Percentiles rank a stretch among this genome's conserved stretches.
Conservation (phyloP, 2,797 vertebrate species). For the Rhyacichthys aspro region DNA sequence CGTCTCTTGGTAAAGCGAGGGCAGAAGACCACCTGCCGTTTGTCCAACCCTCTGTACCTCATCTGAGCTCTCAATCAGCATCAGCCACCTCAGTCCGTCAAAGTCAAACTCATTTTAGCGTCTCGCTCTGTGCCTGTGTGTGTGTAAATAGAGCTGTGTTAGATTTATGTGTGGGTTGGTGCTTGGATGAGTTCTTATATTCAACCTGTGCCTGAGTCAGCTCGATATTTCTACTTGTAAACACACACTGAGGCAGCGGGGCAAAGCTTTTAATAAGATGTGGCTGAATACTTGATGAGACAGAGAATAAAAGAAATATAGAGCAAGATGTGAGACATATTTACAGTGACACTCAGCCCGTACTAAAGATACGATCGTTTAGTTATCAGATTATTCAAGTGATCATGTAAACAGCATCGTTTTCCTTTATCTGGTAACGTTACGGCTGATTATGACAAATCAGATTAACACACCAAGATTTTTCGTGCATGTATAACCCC, state of each 20-base stretch:
- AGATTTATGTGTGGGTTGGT: slow-evolving; percentile 51
- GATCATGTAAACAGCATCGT: too few relatives aligned
- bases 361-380: too few relatives aligned
- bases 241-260: slow-evolving; percentile 29
- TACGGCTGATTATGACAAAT: too few relatives aligned
- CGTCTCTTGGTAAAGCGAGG: slow-evolving; percentile 31
- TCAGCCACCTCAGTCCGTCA: slow-evolving; percentile 48
- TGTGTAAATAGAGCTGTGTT: slow-evolving; percentile 7
- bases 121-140: slow-evolving; percentile 15
- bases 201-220: slow-evolving; percentile 67
- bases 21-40: slow-evolving; percentile 45
- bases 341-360: too few relatives aligned
- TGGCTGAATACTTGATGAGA: slow-evolving; percentile 41
- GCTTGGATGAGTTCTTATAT: slow-evolving; percentile 48
- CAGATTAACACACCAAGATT: too few relatives aligned
- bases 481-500: too few relatives aligned
- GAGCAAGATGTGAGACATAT: too few relatives aligned
- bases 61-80: slow-evolving; percentile 67
- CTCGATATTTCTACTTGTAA: slow-evolving; percentile 49
- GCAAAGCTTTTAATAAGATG: slow-evolving; percentile 38
- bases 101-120: slow-evolving; percentile 73
- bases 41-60: slow-evolving; percentile 65
- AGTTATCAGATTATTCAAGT: too few relatives aligned
- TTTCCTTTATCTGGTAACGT: too few relatives aligned
- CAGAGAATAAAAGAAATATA: too few relatives aligned